These are phyloP conservation scores for Drosophila fuyamai DNA, from an alignment of 1,140 invertebrate species.

Conservation along the genomic window DNA sequence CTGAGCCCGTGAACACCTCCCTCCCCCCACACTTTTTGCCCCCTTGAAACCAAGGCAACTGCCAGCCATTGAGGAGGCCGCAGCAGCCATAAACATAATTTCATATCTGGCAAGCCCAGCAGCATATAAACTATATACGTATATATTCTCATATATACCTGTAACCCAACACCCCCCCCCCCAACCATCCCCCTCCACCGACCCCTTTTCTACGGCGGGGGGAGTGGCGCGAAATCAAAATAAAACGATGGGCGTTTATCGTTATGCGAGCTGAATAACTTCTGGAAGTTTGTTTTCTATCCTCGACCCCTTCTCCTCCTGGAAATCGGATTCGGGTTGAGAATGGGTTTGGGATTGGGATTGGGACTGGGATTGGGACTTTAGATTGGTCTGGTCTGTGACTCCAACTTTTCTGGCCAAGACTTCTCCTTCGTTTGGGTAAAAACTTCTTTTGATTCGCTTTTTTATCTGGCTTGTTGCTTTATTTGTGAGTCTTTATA, in stretches of 20 bases:
- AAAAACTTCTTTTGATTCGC: background rate
- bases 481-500: background rate
- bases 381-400: slow-evolving; percentile 7
- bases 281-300: slow-evolving; percentile 79
- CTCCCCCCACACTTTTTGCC: background rate
- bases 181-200: no score
- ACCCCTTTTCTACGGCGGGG: slow-evolving; percentile 21
- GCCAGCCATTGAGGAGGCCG: slow-evolving; percentile 36
- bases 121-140: slow-evolving; percentile 66
- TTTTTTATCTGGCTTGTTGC: background rate
- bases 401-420: slow-evolving; percentile 3
- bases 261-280: slow-evolving; percentile 82
- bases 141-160: slow-evolving; percentile 21
- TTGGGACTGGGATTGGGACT: background rate
- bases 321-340: background rate
- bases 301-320: slow-evolving; percentile 12
- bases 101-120: slow-evolving; percentile 72
- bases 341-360: background rate
- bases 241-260: slow-evolving; percentile 81
- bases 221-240: slow-evolving; percentile 68
- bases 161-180: background rate
- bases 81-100: slow-evolving; percentile 74
- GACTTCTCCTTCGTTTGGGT: background rate
- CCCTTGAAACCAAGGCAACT: slow-evolving; percentile 16
- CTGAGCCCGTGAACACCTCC: background rate